Percentiles rank a stretch among this genome's conserved stretches.
phyloP scores from a whole-genome alignment of 2,797 vertebrate genomes.

The Thripadectes ignobilis region DNA sequence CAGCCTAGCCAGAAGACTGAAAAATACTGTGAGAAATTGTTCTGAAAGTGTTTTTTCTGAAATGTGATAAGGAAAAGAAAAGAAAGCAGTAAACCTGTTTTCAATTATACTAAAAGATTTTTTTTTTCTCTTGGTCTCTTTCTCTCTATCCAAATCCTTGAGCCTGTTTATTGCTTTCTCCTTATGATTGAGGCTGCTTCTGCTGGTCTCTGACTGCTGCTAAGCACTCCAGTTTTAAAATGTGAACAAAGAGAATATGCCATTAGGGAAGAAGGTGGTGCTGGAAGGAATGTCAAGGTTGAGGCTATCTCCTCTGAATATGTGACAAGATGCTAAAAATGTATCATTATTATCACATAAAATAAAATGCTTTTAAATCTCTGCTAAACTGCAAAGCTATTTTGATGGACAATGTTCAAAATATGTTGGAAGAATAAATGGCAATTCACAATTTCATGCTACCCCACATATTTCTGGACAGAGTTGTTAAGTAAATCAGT shows the following conservation, averaged over 20 bases:
- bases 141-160: conserved; percentile 10
- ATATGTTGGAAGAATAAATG: neutral
- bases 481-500: neutral
- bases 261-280: neutral
- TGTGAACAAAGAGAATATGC: conserved; percentile 27
- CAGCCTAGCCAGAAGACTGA: neutral
- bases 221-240: conserved; percentile 41
- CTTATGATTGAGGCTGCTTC: conserved; percentile 7
- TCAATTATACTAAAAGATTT: neutral
- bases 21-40: neutral
- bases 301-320: conserved; percentile 9
- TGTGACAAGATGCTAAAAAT: neutral
- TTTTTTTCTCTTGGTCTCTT: neutral
- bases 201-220: neutral
- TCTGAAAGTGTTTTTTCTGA: conserved; percentile 1
- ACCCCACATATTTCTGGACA: neutral
- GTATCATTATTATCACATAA: neutral
- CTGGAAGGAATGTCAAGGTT: conserved; percentile 25
- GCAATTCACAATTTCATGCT: neutral
- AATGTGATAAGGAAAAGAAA: conserved; percentile 25
- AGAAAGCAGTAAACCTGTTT: conserved; percentile 21
- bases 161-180: conserved; percentile 47
- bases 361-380: conserved; percentile 2
- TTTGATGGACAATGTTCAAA: conserved; percentile 4
- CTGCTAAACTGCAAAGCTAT: conserved; percentile 20